Evolutionary conservation across 2,888 invertebrate genomes (phyloP), one percentile per base, ranked within the genome.

Genomic region (Tenthredo amoena): DNA sequence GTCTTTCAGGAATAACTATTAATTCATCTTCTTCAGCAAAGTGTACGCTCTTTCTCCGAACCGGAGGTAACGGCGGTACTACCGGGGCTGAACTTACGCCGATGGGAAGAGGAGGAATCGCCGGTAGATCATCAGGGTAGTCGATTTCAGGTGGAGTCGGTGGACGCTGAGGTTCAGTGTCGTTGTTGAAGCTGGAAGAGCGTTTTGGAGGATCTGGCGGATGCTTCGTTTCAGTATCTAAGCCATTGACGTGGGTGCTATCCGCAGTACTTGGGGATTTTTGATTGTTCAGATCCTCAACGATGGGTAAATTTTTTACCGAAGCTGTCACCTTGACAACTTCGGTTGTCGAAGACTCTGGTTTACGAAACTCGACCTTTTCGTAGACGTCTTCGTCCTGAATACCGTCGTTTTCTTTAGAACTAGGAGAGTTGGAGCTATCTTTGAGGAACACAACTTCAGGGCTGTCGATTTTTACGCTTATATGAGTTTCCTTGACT

Each of bases 401-500:
- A 15, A 21, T 5, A 15, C 18, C 12, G n/a, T 83, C 83, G 47
- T 34, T 71, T 4, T 71, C 83, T 43, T 68, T 83, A 7, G 68
- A 34, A 18, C 26, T 83, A 15, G 68, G 83, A 26, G 83, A 83
- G n/a, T 71, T 71, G 21, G 83, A 47, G 68, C 50, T 37, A 31
- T 83, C 83, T 34, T 83, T 47, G 34, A 83, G 83, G 10, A 83
- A 83, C 7, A 83, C 68, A 9, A 83, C 43, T 31, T 83, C 83
- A 15, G 83, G 68, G 40, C n/a, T 68, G 6, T 83, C 71, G 47
- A 83, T 83, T 37, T 50, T 83, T 18, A 68, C 47, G n/a, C 2
- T 34, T 43, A 68, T 68, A 18, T 83, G 83, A 68, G 18, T 55
- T 26, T 95, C 94, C 85, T 89, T 68, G 9, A 83, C 84, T 34